Evolutionary conservation across 2,888 invertebrate genomes (phyloP).

Genomic region (Notocelia uddmanniana): DNA sequence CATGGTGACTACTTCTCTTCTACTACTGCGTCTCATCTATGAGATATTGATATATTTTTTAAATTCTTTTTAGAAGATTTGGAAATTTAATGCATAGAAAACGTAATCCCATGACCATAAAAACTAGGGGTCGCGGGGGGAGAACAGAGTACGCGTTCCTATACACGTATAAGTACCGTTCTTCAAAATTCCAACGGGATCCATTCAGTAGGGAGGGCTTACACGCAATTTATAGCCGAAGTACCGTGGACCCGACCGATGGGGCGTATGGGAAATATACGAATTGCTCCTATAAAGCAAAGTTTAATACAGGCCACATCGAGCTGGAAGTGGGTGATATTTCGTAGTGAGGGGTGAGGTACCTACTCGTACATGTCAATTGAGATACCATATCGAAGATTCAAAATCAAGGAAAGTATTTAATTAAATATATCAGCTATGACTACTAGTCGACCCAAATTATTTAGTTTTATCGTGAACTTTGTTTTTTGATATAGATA

Average conservation of each 20-base stretch:
- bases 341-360: constrained; percentile 1
- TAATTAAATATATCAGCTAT: no score
- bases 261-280: constrained; percentile 24
- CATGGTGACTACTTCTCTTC: no score
- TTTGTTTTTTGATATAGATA: no score
- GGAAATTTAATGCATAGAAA: no score
- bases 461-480: no score
- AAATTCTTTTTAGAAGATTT: no score
- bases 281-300: constrained; percentile 30
- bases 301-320: constrained; percentile 14
- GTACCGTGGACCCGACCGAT: constrained; percentile 24
- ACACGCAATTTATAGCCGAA: constrained; percentile 38
- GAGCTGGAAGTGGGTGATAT: constrained; percentile 17
- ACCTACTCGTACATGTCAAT: not conserved
- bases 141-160: constrained; percentile 6
- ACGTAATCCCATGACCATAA: constrained; percentile 2
- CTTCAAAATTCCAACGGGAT: constrained; percentile 35
- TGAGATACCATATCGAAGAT: not conserved
- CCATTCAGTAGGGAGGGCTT: constrained; percentile 31
- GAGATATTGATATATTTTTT: no score
- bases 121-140: constrained; percentile 30
- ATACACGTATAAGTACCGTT: constrained; percentile 39
- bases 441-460: no score
- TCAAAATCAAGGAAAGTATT: not conserved
- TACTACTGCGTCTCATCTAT: no score